These are phyloP conservation scores for Tetranychus urticae DNA, from an alignment of 1,140 invertebrate genomes.

Conservation along the genomic window DNA sequence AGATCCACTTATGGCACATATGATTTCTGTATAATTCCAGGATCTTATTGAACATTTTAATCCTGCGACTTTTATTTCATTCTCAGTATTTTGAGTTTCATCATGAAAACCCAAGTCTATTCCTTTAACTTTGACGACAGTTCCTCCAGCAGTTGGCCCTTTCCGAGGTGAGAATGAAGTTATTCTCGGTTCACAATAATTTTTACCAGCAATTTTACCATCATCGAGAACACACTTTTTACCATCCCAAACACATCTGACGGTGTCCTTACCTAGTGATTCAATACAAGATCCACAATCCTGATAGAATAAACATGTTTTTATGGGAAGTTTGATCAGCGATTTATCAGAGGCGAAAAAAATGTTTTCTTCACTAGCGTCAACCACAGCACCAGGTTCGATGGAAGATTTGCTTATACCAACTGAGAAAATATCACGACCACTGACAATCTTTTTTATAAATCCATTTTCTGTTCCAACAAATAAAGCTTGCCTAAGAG, in stretches of 20 bases:
- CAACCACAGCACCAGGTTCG: not conserved
- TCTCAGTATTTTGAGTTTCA: not conserved
- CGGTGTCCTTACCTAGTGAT: slow-evolving; percentile 11
- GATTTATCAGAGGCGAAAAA: not conserved
- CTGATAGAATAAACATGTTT: slow-evolving; percentile 17
- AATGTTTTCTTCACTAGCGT: not conserved
- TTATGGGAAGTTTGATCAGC: slow-evolving; percentile 17
- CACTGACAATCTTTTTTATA: not conserved
- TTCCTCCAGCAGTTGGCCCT: slow-evolving; percentile 20
- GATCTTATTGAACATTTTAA: slow-evolving; percentile 5
- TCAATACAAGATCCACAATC: slow-evolving; percentile 18
- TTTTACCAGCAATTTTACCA: too few species aligned
- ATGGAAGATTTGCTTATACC: not conserved
- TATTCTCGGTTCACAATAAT: slow-evolving; percentile 12
- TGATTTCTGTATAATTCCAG: not conserved
- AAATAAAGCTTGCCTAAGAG: not conserved
- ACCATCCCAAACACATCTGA: slow-evolving; percentile 19
- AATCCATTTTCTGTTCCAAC: slow-evolving; percentile 12
- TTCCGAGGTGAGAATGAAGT: slow-evolving; percentile 17
- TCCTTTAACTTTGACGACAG: slow-evolving; percentile 18
- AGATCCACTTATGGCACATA: not conserved
- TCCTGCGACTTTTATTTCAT: slow-evolving; percentile 7
- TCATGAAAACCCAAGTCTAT: slow-evolving; percentile 18
- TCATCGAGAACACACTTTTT: slow-evolving; percentile 11
- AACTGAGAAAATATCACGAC: not conserved